Conservation (phyloP, 2,888 invertebrate species). For the Lasioglossum villosulum region DNA sequence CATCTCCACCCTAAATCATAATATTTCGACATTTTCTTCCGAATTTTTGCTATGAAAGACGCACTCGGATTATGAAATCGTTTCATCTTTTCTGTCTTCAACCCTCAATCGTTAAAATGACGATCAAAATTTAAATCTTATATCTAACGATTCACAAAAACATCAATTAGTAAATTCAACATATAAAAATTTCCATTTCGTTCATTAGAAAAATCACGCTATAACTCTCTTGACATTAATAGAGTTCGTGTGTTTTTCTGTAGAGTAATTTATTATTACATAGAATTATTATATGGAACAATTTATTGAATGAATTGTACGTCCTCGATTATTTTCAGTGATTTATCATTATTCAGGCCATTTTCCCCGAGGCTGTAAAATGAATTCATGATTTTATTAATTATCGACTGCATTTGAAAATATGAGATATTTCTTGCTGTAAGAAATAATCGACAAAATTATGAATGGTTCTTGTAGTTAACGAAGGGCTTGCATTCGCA, state of each 20-base stretch:
- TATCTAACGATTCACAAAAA: too few species aligned
- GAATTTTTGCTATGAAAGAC: neutral
- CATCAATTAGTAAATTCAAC: too few species aligned
- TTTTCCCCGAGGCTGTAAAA: neutral
- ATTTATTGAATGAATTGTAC: neutral
- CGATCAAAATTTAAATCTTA: too few species aligned
- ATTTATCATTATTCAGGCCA: neutral
- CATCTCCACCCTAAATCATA: conserved; percentile 64
- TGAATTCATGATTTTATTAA: neutral
- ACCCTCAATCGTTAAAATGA: neutral
- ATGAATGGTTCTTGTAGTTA: neutral
- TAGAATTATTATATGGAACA: neutral
- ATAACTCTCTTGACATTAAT: neutral
- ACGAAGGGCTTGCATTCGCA: neutral
- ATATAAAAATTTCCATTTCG: too few species aligned
- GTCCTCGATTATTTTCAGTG: neutral
- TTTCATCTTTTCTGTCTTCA: neutral
- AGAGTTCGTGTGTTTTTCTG: neutral
- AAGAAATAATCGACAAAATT: neutral
- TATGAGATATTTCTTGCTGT: neutral
- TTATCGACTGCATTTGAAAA: neutral
- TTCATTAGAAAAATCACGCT: too few species aligned
- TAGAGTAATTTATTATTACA: neutral
- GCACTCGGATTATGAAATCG: neutral
- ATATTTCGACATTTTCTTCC: conserved; percentile 61